Evolutionary conservation across 1,140 invertebrate species (phyloP).

Genomic region (Cyclina sinensis): DNA sequence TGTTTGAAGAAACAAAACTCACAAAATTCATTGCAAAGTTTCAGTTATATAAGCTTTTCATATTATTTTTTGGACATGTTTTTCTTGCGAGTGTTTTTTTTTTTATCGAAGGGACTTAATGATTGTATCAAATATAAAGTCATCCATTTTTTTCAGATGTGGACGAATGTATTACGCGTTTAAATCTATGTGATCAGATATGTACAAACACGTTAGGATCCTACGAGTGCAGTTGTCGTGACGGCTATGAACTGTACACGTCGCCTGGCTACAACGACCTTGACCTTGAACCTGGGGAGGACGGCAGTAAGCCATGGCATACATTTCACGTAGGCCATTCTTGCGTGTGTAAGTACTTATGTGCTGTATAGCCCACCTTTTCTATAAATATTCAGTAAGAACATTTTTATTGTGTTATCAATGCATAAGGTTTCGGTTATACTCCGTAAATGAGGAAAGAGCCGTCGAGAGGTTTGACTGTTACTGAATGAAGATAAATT

Average conservation of each 20-base stretch:
- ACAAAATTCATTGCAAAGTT: too few species aligned
- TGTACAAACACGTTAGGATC: slow-evolving; percentile 37
- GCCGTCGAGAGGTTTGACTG: too few species aligned
- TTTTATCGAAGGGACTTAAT: too few species aligned
- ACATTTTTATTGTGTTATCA: too few species aligned
- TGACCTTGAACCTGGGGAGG: not conserved
- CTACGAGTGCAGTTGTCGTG: slow-evolving; percentile 45
- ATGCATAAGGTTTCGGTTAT: too few species aligned
- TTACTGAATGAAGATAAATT: too few species aligned
- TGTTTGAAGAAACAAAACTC: too few species aligned
- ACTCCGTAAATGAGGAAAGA: too few species aligned
- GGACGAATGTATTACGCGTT: slow-evolving; percentile 15
- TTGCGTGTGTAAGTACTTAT: slow-evolving; percentile 56
- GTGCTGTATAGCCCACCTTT: not conserved
- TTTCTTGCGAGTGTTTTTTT: too few species aligned
- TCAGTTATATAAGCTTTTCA: not conserved
- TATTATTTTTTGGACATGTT: not conserved
- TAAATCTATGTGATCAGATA: slow-evolving; percentile 29
- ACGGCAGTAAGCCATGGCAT: slow-evolving; percentile 59
- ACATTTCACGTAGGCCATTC: slow-evolving; percentile 47
- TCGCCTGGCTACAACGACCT: not conserved
- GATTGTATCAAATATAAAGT: too few species aligned
- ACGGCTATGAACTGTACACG: slow-evolving; percentile 42
- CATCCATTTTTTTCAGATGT: slow-evolving; percentile 50
- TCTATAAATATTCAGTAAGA: too few species aligned